Evolutionary conservation across 1,140 invertebrate genomes (phyloP).

Genomic region (Dinothrombium tinctorium): DNA sequence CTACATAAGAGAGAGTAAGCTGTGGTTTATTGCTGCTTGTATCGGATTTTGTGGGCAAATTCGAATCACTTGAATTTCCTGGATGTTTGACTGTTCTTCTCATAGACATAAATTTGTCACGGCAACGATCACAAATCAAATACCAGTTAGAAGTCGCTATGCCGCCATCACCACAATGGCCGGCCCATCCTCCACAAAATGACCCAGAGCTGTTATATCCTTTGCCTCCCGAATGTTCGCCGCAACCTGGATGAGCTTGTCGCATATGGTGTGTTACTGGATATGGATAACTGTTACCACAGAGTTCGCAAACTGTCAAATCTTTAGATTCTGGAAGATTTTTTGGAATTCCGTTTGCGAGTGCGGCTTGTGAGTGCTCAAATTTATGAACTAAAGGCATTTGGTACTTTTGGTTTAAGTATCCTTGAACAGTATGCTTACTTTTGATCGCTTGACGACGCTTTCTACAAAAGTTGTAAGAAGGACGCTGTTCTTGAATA

Average conservation of each 20-base stretch:
- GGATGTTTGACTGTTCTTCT: too few relatives aligned
- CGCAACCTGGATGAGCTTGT: slow-evolving; percentile 64
- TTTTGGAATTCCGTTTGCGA: too few relatives aligned
- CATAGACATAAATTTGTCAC: slow-evolving; percentile 55
- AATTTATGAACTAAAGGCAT: too few relatives aligned
- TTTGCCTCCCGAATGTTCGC: slow-evolving; percentile 53
- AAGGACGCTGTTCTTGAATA: too few relatives aligned
- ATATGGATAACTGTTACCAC: slow-evolving; percentile 43
- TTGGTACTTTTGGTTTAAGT: too few relatives aligned
- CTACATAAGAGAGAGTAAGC: too few relatives aligned
- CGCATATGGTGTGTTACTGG: slow-evolving; percentile 80
- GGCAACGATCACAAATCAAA: slow-evolving; percentile 63
- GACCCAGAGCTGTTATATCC: slow-evolving; percentile 64
- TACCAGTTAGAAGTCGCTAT: slow-evolving; percentile 66
- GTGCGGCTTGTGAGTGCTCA: too few relatives aligned
- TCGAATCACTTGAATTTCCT: too few relatives aligned
- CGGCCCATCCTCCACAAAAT: slow-evolving; percentile 62
- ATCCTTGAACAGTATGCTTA: too few relatives aligned
- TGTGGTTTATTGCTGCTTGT: slow-evolving; percentile 34
- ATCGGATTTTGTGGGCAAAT: too few relatives aligned
- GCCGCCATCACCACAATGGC: slow-evolving; percentile 64
- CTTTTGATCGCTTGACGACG: too few relatives aligned
- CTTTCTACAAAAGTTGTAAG: neutral
- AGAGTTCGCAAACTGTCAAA: slow-evolving; percentile 59
- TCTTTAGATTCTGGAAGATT: slow-evolving; percentile 20